Percentiles rank a stretch among this genome's conserved stretches.
phyloP scores from a whole-genome alignment of 2,797 vertebrate species.

The Oophaga sylvatica region DNA sequence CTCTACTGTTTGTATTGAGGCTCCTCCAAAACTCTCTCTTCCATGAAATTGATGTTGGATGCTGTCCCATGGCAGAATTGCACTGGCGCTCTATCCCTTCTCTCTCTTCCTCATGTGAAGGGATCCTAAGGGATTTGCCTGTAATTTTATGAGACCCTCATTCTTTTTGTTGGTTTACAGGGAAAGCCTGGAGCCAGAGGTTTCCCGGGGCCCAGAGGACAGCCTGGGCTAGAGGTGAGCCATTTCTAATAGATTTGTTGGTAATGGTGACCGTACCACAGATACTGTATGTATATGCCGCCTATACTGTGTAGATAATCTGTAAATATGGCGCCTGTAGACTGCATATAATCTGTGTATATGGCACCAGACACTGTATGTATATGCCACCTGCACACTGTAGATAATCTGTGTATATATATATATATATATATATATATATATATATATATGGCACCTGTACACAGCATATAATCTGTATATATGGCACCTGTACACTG shows the following conservation, averaged over 20 bases:
- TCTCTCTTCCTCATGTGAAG: constrained; percentile 64
- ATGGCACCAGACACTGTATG: no score
- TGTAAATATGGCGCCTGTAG: no score
- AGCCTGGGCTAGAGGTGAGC: constrained; percentile 85
- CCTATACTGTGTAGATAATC: no score
- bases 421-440: no score
- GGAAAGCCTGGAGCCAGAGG: constrained; percentile 89
- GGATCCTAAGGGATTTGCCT: constrained; percentile 62
- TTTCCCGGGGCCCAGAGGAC: constrained; percentile 87
- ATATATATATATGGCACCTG: no score
- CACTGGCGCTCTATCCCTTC: constrained; percentile 57
- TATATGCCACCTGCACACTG: no score
- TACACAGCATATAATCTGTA: no score
- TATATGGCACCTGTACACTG: no score
- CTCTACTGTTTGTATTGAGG: constrained; percentile 66
- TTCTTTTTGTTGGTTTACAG: constrained; percentile 72
- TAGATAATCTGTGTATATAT: no score
- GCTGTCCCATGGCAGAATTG: constrained; percentile 62
- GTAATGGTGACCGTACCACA: background rate
- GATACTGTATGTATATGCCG: background rate
- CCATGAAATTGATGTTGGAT: constrained; percentile 72
- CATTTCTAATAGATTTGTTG: background rate
- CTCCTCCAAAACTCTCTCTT: constrained; percentile 68
- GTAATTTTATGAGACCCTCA: constrained; percentile 67
- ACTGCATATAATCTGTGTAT: no score